These are phyloP conservation scores for Drosophila equinoxialis DNA, from an alignment of 1,140 invertebrate genomes.

Conservation along the genomic window DNA sequence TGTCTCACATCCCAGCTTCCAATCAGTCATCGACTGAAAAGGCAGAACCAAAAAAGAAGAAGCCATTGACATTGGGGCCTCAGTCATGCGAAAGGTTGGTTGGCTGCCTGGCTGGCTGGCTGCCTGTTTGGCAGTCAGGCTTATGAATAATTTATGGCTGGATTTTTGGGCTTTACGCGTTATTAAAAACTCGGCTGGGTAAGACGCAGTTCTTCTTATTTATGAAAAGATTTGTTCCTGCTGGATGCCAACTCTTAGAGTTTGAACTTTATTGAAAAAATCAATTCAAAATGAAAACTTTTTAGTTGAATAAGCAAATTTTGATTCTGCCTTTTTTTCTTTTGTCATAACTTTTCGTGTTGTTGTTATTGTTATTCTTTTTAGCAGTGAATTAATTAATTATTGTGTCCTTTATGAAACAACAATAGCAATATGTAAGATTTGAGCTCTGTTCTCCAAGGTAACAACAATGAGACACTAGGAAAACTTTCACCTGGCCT, in stretches of 20 bases:
- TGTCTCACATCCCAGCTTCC: neutral
- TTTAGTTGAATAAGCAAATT: constrained; percentile 5
- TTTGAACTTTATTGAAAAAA: neutral
- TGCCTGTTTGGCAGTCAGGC: constrained; percentile 4
- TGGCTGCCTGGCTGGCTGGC: neutral
- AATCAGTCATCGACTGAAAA: constrained; percentile 1
- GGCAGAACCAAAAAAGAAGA: neutral
- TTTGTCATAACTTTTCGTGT: neutral
- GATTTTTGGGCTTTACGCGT: constrained; percentile 17
- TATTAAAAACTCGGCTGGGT: constrained; percentile 10
- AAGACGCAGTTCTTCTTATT: constrained; percentile 16
- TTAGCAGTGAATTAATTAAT: constrained; percentile 46
- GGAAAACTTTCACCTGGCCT: constrained; percentile 4
- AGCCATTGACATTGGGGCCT: constrained; percentile 11
- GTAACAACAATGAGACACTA: constrained; percentile 29
- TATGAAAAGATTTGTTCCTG: constrained; percentile 4
- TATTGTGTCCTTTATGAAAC: constrained; percentile 34
- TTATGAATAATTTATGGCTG: constrained; percentile 23
- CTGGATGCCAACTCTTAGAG: neutral
- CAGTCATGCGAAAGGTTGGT: constrained; percentile 3
- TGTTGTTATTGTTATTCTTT: neutral
- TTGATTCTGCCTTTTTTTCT: neutral
- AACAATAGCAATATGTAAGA: constrained; percentile 28
- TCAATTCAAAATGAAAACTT: constrained; percentile 4
- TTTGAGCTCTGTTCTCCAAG: constrained; percentile 7